Conservation (phyloP, 2,888 invertebrate species). For the Hedychridium roseum region DNA sequence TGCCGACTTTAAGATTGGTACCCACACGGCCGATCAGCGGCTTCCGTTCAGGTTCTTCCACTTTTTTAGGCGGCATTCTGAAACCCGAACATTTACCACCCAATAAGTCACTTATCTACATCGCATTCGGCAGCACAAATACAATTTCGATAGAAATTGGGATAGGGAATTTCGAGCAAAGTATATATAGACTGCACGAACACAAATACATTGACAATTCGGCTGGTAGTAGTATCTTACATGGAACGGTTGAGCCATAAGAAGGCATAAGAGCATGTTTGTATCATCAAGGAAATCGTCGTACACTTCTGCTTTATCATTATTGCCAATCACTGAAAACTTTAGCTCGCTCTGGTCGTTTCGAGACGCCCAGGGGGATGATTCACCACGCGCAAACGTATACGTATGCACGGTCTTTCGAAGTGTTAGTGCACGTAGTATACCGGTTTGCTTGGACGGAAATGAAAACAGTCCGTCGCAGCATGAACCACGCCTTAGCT, state of each 20-base stretch:
- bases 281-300: slow-evolving; percentile 1
- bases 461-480: slow-evolving; percentile 45
- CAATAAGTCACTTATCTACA: background rate
- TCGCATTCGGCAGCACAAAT: background rate
- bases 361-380: background rate
- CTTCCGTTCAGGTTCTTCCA: slow-evolving; percentile 86
- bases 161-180: background rate
- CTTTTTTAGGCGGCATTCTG: slow-evolving; percentile 87
- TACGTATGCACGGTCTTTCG: slow-evolving; percentile 1
- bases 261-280: background rate
- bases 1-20: slow-evolving; percentile 95
- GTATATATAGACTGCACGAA: too few species aligned
- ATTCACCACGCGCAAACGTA: background rate
- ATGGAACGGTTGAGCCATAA: background rate
- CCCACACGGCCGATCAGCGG: slow-evolving; percentile 94
- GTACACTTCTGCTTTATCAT: slow-evolving; percentile 39
- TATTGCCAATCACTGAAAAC: slow-evolving; percentile 42
- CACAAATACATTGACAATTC: too few species aligned
- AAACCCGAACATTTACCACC: slow-evolving; percentile 13
- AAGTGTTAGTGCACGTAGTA: background rate
- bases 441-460: slow-evolving; percentile 40
- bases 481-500: slow-evolving; percentile 35
- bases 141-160: background rate
- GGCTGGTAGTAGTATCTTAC: too few species aligned
- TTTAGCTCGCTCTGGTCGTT: slow-evolving; percentile 30